Evolutionary conservation across 2,113 vertebrate genomes (phyloP).

Genomic region (Spea bombifrons): DNA sequence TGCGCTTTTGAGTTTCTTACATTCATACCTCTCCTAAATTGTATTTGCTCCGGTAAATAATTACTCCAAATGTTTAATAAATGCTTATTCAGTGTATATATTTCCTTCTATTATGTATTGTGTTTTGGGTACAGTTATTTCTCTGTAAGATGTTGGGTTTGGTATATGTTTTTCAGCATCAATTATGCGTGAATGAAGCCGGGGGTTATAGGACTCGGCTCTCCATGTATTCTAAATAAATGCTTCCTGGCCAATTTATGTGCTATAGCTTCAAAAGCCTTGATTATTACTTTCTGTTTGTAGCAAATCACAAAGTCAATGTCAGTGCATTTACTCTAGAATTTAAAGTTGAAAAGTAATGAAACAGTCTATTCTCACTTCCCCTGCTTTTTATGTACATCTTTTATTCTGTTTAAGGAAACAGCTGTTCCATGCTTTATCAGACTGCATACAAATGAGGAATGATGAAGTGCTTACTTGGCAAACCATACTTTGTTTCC

Average conservation of each 20-base stretch:
- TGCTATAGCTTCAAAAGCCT: conserved; percentile 15
- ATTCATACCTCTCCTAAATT: too few species aligned
- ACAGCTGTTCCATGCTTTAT: conserved; percentile 58
- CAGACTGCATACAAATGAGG: conserved; percentile 55
- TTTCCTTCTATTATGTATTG: neutral
- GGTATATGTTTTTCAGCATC: neutral
- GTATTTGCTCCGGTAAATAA: too few species aligned
- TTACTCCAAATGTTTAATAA: too few species aligned
- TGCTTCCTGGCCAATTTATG: neutral
- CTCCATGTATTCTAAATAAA: neutral
- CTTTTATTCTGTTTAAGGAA: conserved; percentile 47
- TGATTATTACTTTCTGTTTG: conserved; percentile 28
- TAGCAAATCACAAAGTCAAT: conserved; percentile 15
- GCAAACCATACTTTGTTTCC: conserved; percentile 60
- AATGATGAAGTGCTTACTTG: conserved; percentile 58
- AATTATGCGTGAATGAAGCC: neutral
- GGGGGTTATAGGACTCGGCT: neutral
- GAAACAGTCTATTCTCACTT: conserved; percentile 11
- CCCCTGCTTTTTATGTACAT: conserved; percentile 21
- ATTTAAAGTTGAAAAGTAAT: conserved; percentile 33
- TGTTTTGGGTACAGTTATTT: neutral
- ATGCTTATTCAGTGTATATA: too few species aligned
- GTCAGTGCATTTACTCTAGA: conserved; percentile 13
- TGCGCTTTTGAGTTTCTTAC: too few species aligned
- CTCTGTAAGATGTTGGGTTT: neutral